These are phyloP conservation scores for Rhinoderma darwinii DNA, from an alignment of 2,113 vertebrate species.

Conservation along the genomic window DNA sequence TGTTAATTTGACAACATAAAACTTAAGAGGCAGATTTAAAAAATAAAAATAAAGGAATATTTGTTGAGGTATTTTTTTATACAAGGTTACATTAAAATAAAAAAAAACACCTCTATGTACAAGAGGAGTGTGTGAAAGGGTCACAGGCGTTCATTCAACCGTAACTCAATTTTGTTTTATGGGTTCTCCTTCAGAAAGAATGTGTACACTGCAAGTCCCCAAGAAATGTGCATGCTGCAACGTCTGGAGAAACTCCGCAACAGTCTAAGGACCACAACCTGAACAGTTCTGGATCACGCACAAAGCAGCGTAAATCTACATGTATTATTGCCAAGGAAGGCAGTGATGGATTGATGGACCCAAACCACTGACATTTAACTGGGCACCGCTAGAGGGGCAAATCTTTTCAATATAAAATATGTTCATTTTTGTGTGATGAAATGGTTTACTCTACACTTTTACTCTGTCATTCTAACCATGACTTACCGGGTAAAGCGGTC, in stretches of 20 bases:
- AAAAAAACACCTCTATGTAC: background rate
- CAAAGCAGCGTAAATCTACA: no score
- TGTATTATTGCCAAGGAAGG: no score
- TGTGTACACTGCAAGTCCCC: constrained; percentile 29
- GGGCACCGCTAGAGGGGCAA: no score
- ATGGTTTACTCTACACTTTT: no score
- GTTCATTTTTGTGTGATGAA: background rate
- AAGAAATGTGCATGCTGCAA: constrained; percentile 22
- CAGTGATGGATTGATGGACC: no score
- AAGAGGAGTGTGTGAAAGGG: constrained; percentile 43
- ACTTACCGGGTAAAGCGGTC: no score
- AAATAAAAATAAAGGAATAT: background rate
- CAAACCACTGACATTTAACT: no score
- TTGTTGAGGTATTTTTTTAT: background rate
- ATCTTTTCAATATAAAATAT: no score
- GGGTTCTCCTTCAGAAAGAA: constrained; percentile 44
- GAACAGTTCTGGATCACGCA: background rate
- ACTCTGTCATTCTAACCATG: no score
- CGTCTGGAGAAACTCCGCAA: constrained; percentile 13
- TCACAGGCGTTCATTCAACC: constrained; percentile 52
- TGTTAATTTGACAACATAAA: background rate
- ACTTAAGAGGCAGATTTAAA: background rate
- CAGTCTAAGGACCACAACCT: background rate
- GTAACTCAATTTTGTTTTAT: constrained; percentile 57
- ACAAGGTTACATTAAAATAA: background rate